A percentile compares a stretch with the other conserved stretches of the same genome.
These are phyloP conservation scores for Geopemphigus sp. DNA, from an alignment of 1,140 invertebrate species.

Conservation along the genomic window DNA sequence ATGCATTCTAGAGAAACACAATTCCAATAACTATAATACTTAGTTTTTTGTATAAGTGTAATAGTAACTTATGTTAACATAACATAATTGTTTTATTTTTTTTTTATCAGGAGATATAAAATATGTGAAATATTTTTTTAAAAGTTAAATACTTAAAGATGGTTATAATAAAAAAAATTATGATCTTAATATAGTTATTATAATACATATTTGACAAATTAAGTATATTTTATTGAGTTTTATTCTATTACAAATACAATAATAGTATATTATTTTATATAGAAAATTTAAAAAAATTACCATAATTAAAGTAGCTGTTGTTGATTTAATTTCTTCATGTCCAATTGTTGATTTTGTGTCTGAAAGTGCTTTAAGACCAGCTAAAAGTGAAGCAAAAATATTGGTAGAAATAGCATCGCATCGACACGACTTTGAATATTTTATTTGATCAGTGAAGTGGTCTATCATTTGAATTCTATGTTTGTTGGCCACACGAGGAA, in stretches of 20 bases:
- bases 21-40: background rate
- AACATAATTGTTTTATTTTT: no score
- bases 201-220: background rate
- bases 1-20: slow-evolving; percentile 62
- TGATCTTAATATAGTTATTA: background rate
- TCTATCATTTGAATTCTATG: slow-evolving; percentile 94
- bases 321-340: slow-evolving; percentile 85
- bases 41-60: no score
- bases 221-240: no score
- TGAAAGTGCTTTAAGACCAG: slow-evolving; percentile 82
- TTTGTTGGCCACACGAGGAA: slow-evolving; percentile 90
- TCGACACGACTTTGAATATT: slow-evolving; percentile 83
- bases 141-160: no score
- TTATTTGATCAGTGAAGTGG: slow-evolving; percentile 93
- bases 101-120: no score
- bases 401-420: slow-evolving; percentile 97
- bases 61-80: no score
- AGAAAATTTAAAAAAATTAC: slow-evolving; percentile 55
- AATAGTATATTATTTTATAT: background rate
- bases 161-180: background rate
- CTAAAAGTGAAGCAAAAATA: slow-evolving; percentile 89
- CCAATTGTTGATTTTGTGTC: slow-evolving; percentile 83
- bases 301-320: slow-evolving; percentile 77
- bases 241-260: no score
- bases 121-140: no score